Conservation (phyloP, 2,113 vertebrate genomes). For the Leptobrachium ailaonicum region DNA sequence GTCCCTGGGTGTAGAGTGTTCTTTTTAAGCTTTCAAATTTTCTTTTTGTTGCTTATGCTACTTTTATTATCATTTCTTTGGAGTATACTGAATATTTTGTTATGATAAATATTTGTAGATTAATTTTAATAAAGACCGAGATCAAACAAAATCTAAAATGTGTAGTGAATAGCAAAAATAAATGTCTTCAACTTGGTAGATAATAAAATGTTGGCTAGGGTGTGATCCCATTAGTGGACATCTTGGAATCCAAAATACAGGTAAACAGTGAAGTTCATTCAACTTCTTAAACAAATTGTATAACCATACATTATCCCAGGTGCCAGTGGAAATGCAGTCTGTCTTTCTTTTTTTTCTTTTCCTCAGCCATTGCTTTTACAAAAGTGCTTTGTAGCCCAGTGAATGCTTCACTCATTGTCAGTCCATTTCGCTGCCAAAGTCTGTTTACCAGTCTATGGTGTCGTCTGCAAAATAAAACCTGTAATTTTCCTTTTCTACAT, state of each 20-base stretch:
- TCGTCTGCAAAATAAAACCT: constrained; percentile 11
- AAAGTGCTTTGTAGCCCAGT: constrained; percentile 20
- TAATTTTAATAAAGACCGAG: too few species aligned
- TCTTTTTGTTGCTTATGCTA: too few species aligned
- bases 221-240: constrained; percentile 10
- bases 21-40: too few species aligned
- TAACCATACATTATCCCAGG: constrained; percentile 29
- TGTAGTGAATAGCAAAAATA: too few species aligned
- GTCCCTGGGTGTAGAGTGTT: too few species aligned
- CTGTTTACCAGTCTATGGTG: neutral
- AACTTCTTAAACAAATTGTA: constrained; percentile 26
- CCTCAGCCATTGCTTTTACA: neutral
- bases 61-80: too few species aligned
- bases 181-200: neutral
- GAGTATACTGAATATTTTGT: too few species aligned
- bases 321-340: constrained; percentile 1
- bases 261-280: constrained; percentile 45
- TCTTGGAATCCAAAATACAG: constrained; percentile 19
- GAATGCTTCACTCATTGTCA: constrained; percentile 3
- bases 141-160: too few species aligned
- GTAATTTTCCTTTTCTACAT: neutral
- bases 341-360: constrained; percentile 13
- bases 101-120: too few species aligned
- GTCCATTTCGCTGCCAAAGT: neutral
- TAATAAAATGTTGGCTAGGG: constrained; percentile 3